Evolutionary conservation across 1,140 invertebrate genomes (phyloP), one percentile per base, ranked within the genome.

Genomic region (Mercenaria mercenaria): DNA sequence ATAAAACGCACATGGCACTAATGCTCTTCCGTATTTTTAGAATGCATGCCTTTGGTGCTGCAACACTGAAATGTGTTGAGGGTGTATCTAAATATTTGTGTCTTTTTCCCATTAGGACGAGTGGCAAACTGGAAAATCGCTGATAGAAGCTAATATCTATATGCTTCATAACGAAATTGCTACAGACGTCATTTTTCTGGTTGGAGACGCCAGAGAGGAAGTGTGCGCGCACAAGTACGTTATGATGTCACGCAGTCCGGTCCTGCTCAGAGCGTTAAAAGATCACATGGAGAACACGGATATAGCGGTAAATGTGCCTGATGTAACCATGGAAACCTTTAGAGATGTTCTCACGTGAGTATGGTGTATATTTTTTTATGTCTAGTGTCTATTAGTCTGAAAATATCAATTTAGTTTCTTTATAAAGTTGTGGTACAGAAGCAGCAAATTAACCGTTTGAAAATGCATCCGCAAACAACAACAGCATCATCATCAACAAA

Each of bases 291-390:
- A 93, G 88, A 97, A 97, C 0, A 97, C 97, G 4, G 97, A 97
- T 61, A 97, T 88, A 11, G 29, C 98, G 93, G 97, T 98, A 69
- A 97, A 97, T 94, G 95, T 98, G 41, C 97, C 97, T 23, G 98
- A 98, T 96, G 97, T 98, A 15, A 97, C 98, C 93, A 97, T 97
- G 0, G 96, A 97, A 34, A 97, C 97, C 23, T 95, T 95, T 74
- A 77, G 80, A 43, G 67, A 92, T 18, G 90, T 93, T 29, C 89
- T 94, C 3, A 88, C 97, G 93, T 98, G 97, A 95, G 50, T 79
- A 77, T 13, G 29, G 43, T 37, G 18, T 23, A 37, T 72, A 26
- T 34, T 72, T 32, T 32, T 47, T n/a, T n/a, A n/a, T n/a, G n/a
- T n/a, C n/a, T n/a, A n/a, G n/a, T n/a, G n/a, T n/a, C n/a, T n/a